Conservation (phyloP, 2,888 invertebrate species). For the Heliconius cydno region DNA sequence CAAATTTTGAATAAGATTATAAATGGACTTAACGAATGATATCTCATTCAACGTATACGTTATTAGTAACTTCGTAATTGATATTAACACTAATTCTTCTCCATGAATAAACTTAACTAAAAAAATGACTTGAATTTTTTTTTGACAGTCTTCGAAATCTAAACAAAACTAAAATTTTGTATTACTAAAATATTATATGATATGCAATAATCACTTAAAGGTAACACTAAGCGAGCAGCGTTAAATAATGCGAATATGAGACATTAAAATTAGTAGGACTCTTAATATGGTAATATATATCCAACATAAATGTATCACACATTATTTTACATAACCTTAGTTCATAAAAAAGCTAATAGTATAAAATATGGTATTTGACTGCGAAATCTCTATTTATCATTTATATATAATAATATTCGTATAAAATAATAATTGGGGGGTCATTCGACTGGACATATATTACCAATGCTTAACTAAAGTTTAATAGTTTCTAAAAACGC, state of each 20-base stretch:
- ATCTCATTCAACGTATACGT: slow-evolving; percentile 17
- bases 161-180: slow-evolving; percentile 2
- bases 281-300: slow-evolving; percentile 10
- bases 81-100: background rate
- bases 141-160: slow-evolving; percentile 26
- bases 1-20: slow-evolving; percentile 34
- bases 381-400: background rate
- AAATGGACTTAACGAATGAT: slow-evolving; percentile 28
- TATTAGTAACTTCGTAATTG: slow-evolving; percentile 9
- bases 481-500: slow-evolving; percentile 66
- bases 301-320: background rate
- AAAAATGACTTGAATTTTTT: slow-evolving; percentile 21
- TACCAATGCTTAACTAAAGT: background rate
- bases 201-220: slow-evolving; percentile 39
- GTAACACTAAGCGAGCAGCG: slow-evolving; percentile 36
- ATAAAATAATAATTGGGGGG: no score
- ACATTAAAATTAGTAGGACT: slow-evolving; percentile 14
- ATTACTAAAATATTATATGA: slow-evolving; percentile 22
- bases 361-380: slow-evolving; percentile 11
- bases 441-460: background rate
- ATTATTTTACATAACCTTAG: background rate
- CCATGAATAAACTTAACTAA: background rate
- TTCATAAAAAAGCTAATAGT: background rate
- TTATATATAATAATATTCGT: no score
- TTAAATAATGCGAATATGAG: slow-evolving; percentile 1